Evolutionary conservation across 2,888 invertebrate species (phyloP).

Genomic region (Junonia oenone): DNA sequence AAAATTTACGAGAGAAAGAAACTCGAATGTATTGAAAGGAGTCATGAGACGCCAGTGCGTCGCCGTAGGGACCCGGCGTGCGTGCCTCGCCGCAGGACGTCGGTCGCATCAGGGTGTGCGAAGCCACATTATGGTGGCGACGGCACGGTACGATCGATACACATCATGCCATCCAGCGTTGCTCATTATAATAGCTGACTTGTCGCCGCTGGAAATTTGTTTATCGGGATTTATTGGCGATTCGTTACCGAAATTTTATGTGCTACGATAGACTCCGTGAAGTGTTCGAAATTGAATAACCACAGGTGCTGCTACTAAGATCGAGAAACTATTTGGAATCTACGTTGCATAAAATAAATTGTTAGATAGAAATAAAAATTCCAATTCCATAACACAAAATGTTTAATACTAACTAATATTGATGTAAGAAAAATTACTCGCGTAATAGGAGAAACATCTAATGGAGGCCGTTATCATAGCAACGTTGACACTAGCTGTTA

Average conservation of each 20-base stretch:
- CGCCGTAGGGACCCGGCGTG: conserved; percentile 51
- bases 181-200: conserved; percentile 9
- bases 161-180: conserved; percentile 15
- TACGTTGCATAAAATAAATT: not conserved
- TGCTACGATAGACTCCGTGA: not conserved
- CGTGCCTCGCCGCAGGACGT: conserved; percentile 54
- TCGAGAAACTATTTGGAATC: not conserved
- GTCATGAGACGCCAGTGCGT: conserved; percentile 36
- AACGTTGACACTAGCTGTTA: conserved; percentile 16
- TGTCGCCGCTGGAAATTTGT: conserved; percentile 22
- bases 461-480: conserved; percentile 4
- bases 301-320: not conserved
- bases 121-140: conserved; percentile 19
- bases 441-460: not conserved
- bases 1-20: conserved; percentile 33
- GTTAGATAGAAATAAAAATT: not conserved
- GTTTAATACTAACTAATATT: not conserved
- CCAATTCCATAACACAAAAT: not conserved
- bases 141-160: conserved; percentile 21
- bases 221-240: conserved; percentile 17
- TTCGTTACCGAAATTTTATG: conserved; percentile 1
- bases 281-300: conserved; percentile 1
- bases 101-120: conserved; percentile 25
- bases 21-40: conserved; percentile 32
- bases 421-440: not conserved